Evolutionary conservation across 2,888 invertebrate species (phyloP).

Genomic region (Agriopis aurantiaria): DNA sequence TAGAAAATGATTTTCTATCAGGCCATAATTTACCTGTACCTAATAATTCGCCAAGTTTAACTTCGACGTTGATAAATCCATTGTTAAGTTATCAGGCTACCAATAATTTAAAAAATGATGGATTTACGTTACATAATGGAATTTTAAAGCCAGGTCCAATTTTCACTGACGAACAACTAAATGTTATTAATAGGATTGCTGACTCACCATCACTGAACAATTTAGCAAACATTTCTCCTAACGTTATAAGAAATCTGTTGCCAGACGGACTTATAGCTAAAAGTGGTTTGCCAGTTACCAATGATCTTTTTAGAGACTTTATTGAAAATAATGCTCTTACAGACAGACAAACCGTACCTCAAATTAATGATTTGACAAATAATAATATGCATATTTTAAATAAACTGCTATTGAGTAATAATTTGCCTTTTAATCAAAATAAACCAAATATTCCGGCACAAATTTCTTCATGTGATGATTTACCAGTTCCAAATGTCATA

Average conservation of each 20-base stretch:
- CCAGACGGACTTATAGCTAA: conserved; percentile 18
- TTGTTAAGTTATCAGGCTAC: background rate
- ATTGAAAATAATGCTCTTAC: conserved; percentile 18
- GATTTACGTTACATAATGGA: conserved; percentile 25
- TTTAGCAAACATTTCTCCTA: conserved; percentile 19
- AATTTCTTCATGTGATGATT: conserved; percentile 5
- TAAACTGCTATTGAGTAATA: background rate
- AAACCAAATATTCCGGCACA: background rate
- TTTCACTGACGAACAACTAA: conserved; percentile 2
- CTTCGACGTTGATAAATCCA: background rate
- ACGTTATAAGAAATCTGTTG: conserved; percentile 28
- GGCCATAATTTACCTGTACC: background rate
- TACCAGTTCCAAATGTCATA: conserved; percentile 4
- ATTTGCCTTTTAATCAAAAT: background rate
- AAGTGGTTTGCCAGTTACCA: conserved; percentile 20
- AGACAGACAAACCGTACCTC: background rate
- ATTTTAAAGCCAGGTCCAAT: conserved; percentile 21
- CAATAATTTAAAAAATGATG: conserved; percentile 14
- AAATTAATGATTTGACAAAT: conserved; percentile 2
- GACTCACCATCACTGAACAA: conserved; percentile 17
- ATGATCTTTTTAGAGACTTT: conserved; percentile 1
- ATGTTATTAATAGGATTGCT: conserved; percentile 5
- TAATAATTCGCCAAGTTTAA: background rate
- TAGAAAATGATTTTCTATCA: conserved; percentile 14
- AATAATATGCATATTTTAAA: background rate